These are phyloP conservation scores for Sebastes oblongus DNA, from an alignment of 2,797 vertebrate genomes.

Conservation along the genomic window DNA sequence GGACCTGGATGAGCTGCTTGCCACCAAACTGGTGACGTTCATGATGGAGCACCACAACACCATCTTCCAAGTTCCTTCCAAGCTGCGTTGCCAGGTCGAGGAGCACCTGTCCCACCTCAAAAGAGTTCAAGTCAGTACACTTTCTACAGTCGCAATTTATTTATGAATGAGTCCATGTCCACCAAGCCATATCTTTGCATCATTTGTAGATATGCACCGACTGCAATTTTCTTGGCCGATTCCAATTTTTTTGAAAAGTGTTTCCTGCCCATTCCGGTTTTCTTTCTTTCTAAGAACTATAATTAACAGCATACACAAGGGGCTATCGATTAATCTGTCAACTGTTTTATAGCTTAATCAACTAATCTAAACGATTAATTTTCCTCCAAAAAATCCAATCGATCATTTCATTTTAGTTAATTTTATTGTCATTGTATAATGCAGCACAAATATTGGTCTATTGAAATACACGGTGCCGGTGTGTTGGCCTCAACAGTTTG, in stretches of 20 bases:
- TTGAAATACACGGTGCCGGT: no score
- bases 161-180: background rate
- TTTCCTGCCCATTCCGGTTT: background rate
- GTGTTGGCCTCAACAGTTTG: background rate
- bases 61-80: constrained; percentile 85
- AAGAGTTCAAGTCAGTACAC: constrained; percentile 86
- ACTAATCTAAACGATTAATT: no score
- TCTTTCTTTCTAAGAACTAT: background rate
- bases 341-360: no score
- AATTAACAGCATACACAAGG: background rate
- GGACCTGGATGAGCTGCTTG: constrained; percentile 93
- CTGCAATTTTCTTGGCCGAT: no score
- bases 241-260: no score
- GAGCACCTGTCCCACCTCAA: constrained; percentile 89
- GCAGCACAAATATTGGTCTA: no score
- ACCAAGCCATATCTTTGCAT: background rate
- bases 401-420: no score
- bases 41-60: constrained; percentile 91
- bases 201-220: background rate
- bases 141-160: background rate
- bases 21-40: constrained; percentile 92
- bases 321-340: no score
- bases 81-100: constrained; percentile 86
- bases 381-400: no score
- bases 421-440: no score